Percentiles rank a stretch among this genome's conserved stretches.
Conservation (phyloP, 2,113 vertebrate species). For the Chaetodon trifascialis region DNA sequence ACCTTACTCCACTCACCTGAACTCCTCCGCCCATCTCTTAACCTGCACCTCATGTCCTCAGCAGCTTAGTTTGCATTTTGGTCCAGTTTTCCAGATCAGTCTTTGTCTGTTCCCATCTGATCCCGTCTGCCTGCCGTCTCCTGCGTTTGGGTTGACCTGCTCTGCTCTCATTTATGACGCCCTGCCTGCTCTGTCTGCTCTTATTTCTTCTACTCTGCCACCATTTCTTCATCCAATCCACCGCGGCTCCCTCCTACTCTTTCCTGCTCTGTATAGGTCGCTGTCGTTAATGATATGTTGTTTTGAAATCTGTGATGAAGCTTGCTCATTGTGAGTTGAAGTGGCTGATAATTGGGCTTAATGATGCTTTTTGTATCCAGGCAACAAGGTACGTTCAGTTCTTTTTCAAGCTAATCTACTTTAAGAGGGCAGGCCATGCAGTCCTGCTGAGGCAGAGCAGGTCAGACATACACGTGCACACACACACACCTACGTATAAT, state of each 20-base stretch:
- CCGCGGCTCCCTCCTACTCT: constrained; percentile 24
- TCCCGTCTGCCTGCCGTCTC: no score
- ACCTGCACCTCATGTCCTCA: no score
- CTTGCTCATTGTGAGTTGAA: constrained; percentile 74
- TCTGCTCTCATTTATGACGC: no score
- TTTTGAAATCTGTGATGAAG: constrained; percentile 70
- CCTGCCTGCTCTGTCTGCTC: not conserved
- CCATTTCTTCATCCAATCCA: not conserved
- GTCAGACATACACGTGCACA: constrained; percentile 47
- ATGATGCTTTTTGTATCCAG: constrained; percentile 88
- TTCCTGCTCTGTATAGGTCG: constrained; percentile 40
- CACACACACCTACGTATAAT: constrained; percentile 40
- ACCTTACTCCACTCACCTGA: no score
- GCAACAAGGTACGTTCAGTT: constrained; percentile 78
- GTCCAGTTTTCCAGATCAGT: no score
- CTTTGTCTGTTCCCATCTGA: no score
- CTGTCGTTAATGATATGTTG: constrained; percentile 71
- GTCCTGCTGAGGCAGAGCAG: constrained; percentile 65
- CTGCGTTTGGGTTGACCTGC: no score
- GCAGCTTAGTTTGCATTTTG: no score
- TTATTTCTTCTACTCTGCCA: constrained; percentile 6
- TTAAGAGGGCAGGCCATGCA: constrained; percentile 59
- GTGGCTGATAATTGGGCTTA: constrained; percentile 83
- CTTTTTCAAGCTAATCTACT: constrained; percentile 77
- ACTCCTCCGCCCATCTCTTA: no score